Evolutionary conservation across 2,888 invertebrate genomes (phyloP).

Genomic region (Synanthedon formicaeformis): DNA sequence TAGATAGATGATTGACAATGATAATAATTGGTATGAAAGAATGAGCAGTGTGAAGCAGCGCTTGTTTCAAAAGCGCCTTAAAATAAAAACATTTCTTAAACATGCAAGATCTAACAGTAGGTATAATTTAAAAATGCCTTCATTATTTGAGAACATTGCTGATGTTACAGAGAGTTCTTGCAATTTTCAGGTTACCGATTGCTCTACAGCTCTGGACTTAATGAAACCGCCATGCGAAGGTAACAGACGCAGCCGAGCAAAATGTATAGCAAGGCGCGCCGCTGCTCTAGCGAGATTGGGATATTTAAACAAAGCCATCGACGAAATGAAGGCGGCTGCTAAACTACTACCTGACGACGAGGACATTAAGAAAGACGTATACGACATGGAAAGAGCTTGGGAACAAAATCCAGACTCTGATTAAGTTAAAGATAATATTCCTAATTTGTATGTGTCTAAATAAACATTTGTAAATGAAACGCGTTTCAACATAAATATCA

Average conservation of each 20-base stretch:
- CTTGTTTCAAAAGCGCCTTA: no score
- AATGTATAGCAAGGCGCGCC: slow-evolving; percentile 80
- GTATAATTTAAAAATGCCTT: no score
- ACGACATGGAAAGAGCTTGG: slow-evolving; percentile 82
- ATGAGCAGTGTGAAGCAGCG: no score
- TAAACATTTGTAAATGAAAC: slow-evolving; percentile 2
- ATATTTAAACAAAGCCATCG: slow-evolving; percentile 76
- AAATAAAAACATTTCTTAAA: no score
- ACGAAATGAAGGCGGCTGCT: slow-evolving; percentile 80
- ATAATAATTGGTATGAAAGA: no score
- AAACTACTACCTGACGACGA: slow-evolving; percentile 75
- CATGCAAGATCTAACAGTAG: no score
- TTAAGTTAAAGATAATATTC: slow-evolving; percentile 12
- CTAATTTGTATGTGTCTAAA: slow-evolving; percentile 13
- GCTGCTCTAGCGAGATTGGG: slow-evolving; percentile 79
- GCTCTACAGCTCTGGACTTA: slow-evolving; percentile 78
- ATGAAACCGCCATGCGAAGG: slow-evolving; percentile 78
- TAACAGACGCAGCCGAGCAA: slow-evolving; percentile 78
- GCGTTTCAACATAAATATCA: not conserved
- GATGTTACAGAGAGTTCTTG: no score
- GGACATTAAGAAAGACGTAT: slow-evolving; percentile 71
- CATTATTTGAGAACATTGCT: no score
- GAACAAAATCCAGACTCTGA: slow-evolving; percentile 79
- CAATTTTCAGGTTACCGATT: slow-evolving; percentile 55
- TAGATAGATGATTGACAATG: no score